These are phyloP conservation scores for Cryptophagus acutangulus DNA, from an alignment of 2,888 invertebrate genomes.

Conservation along the genomic window DNA sequence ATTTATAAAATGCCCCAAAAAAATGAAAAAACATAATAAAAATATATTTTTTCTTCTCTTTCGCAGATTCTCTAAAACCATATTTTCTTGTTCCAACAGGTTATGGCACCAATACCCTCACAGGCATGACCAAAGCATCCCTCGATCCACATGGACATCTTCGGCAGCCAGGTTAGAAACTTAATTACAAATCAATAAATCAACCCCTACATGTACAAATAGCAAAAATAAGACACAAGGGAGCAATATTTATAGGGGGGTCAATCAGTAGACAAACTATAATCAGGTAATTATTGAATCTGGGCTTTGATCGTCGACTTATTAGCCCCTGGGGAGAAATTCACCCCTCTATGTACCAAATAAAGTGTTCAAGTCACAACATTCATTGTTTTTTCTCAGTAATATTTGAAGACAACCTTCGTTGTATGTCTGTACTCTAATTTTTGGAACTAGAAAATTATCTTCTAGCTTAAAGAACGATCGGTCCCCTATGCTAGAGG, in stretches of 20 bases:
- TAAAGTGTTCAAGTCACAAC: too few species aligned
- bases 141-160: conserved; percentile 86
- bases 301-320: conserved; percentile 38
- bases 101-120: conserved; percentile 76
- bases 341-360: not conserved
- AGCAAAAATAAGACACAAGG: conserved; percentile 10
- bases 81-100: conserved; percentile 61
- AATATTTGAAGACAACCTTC: too few species aligned
- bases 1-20: too few species aligned
- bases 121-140: conserved; percentile 75
- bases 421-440: not conserved
- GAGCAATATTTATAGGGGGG: conserved; percentile 12
- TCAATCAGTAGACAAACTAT: conserved; percentile 34
- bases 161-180: conserved; percentile 78
- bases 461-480: too few species aligned
- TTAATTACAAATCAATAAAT: too few species aligned
- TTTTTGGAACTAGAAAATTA: not conserved
- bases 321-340: conserved; percentile 24
- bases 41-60: conserved; percentile 10
- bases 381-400: too few species aligned
- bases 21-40: not conserved
- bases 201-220: too few species aligned
- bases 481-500: too few species aligned
- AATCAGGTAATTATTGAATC: conserved; percentile 44
- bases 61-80: too few species aligned